These are phyloP conservation scores for Charina bottae DNA, from an alignment of 2,113 vertebrate genomes.

Conservation along the genomic window DNA sequence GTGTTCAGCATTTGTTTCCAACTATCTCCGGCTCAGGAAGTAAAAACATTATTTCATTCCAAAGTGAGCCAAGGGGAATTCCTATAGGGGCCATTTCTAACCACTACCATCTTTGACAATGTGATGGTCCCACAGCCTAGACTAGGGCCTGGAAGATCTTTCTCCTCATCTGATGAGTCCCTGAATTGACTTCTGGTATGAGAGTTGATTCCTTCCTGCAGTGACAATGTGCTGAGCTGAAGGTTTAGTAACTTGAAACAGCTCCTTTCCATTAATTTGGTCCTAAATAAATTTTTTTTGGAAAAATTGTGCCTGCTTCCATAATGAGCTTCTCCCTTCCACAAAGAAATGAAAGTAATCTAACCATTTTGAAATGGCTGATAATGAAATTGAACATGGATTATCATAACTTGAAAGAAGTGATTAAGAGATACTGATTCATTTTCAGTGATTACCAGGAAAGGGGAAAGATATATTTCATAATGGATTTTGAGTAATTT, in stretches of 20 bases:
- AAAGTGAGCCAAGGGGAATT: too few relatives aligned
- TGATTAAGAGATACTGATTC: conserved; percentile 58
- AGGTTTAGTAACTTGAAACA: background rate
- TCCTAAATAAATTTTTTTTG: conserved; percentile 44
- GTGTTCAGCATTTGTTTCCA: too few relatives aligned
- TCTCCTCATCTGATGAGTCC: too few relatives aligned
- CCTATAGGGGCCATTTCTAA: too few relatives aligned
- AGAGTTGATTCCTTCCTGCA: background rate
- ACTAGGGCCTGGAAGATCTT: too few relatives aligned
- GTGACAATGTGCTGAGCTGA: background rate
- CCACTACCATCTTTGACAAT: too few relatives aligned
- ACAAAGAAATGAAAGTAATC: conserved; percentile 27
- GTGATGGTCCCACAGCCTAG: too few relatives aligned
- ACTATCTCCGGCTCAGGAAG: too few relatives aligned
- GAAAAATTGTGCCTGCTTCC: conserved; percentile 36
- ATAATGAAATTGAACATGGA: conserved; percentile 35
- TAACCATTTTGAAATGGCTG: conserved; percentile 58
- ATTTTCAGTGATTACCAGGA: conserved; percentile 39
- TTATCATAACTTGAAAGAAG: conserved; percentile 55
- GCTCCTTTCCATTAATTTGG: background rate
- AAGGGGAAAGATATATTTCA: background rate
- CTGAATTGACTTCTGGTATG: too few relatives aligned
- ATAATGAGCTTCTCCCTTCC: conserved; percentile 2
- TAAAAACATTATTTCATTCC: too few relatives aligned
- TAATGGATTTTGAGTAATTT: conserved; percentile 39